Percentiles rank a stretch among this genome's conserved stretches.
These are phyloP conservation scores for Idaea straminata DNA, from an alignment of 2,888 invertebrate genomes.

Conservation along the genomic window DNA sequence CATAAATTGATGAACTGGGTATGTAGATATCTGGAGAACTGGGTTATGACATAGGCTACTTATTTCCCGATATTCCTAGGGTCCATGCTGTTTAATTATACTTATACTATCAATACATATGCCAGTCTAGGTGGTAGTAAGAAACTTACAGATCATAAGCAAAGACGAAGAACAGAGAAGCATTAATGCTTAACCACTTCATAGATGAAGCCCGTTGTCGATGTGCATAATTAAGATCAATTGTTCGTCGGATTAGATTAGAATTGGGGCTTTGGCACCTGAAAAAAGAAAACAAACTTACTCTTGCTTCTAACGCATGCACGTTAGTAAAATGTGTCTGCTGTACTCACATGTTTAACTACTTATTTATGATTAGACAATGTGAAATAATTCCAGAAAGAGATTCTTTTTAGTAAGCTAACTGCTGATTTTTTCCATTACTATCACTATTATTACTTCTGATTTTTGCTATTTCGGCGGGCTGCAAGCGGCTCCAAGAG, in stretches of 20 bases:
- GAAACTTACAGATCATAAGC: constrained; percentile 82
- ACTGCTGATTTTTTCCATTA: not conserved
- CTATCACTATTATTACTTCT: not conserved
- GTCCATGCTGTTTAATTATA: not conserved
- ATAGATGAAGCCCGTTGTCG: constrained; percentile 73
- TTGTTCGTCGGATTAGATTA: constrained; percentile 74
- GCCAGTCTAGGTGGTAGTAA: not conserved
- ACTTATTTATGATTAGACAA: not conserved
- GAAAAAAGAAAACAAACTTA: constrained; percentile 14
- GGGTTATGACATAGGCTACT: not conserved
- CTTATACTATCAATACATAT: not conserved
- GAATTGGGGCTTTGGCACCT: constrained; percentile 58
- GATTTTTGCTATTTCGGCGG: not conserved
- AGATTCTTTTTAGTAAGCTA: not conserved
- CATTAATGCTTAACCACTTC: constrained; percentile 81
- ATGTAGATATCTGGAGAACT: too few species aligned
- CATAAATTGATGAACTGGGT: too few species aligned
- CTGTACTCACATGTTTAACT: not conserved
- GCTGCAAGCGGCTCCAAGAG: not conserved
- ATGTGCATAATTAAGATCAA: constrained; percentile 74
- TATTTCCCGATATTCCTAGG: not conserved
- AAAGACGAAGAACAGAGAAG: constrained; percentile 73
- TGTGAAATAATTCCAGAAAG: not conserved
- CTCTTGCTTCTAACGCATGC: not conserved
- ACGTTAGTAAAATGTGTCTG: not conserved